These are phyloP conservation scores for Oncorhynchus tshawytscha DNA, from an alignment of 2,113 vertebrate species.

Conservation along the genomic window DNA sequence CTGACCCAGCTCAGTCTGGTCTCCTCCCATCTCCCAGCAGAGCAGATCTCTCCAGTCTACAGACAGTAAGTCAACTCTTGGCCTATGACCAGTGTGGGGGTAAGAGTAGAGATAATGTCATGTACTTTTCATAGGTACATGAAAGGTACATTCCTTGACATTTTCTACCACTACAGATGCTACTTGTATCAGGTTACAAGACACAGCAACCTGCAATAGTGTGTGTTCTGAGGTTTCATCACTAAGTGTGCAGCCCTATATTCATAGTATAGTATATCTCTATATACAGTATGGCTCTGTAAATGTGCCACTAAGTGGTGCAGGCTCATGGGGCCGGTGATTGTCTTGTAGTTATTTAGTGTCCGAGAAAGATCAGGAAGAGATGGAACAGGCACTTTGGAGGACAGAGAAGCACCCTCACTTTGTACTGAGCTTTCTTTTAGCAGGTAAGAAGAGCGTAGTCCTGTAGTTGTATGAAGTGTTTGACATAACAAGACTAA, in stretches of 20 bases:
- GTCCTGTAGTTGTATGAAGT: not conserved
- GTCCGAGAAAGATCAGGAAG: slow-evolving; percentile 40
- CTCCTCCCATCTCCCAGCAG: slow-evolving; percentile 38
- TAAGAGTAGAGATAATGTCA: no score
- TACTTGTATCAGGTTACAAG: no score
- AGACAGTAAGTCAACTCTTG: slow-evolving; percentile 45
- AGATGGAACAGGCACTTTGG: slow-evolving; percentile 38
- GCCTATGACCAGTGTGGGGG: not conserved
- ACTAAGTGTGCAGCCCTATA: not conserved
- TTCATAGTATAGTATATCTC: no score
- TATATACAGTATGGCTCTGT: no score
- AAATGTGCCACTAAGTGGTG: not conserved
- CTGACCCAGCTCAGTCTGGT: slow-evolving; percentile 19
- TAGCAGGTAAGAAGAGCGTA: slow-evolving; percentile 61
- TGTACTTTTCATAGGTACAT: no score
- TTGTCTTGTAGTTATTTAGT: slow-evolving; percentile 55
- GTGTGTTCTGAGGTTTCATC: not conserved
- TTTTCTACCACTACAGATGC: no score
- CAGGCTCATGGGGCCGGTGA: not conserved
- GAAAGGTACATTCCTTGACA: no score
- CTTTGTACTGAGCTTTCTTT: slow-evolving; percentile 51
- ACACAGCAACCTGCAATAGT: no score
- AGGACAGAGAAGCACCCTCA: slow-evolving; percentile 65
- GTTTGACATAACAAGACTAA: not conserved
- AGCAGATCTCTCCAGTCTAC: slow-evolving; percentile 38